These are phyloP conservation scores for Ichneumoninae sp. DNA, from an alignment of 2,888 invertebrate genomes.

Conservation along the genomic window DNA sequence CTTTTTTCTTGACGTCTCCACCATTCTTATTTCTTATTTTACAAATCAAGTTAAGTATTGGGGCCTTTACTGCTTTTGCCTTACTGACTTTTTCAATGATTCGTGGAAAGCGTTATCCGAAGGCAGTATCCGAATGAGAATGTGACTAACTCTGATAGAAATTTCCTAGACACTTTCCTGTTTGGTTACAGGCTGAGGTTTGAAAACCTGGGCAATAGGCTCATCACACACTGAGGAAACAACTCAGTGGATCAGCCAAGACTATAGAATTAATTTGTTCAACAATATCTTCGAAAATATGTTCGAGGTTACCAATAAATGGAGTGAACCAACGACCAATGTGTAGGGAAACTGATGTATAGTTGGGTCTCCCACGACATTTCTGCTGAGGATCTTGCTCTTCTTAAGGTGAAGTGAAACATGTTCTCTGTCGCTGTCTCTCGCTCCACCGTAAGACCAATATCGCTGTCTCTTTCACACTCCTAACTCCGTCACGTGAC, in stretches of 20 bases:
- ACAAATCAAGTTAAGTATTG: not conserved
- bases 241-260: not conserved
- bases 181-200: too few relatives aligned
- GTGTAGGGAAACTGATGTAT: not conserved
- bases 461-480: too few relatives aligned
- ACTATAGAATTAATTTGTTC: not conserved
- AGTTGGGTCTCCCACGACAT: not conserved
- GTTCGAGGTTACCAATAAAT: not conserved
- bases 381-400: not conserved
- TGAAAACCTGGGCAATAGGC: too few relatives aligned
- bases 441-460: too few relatives aligned
- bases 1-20: not conserved
- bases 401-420: not conserved
- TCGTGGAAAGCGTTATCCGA: not conserved
- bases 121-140: not conserved
- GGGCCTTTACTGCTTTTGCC: not conserved
- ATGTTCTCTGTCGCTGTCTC: too few relatives aligned
- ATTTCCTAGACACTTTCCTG: not conserved
- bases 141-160: not conserved
- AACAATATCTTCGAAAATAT: not conserved
- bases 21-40: constrained; percentile 21
- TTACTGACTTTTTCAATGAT: not conserved
- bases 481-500: too few relatives aligned
- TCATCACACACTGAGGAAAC: too few relatives aligned
- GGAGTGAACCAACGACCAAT: not conserved